Evolutionary conservation across 2,888 invertebrate species (phyloP).

Genomic region (Drosophila mulleri): DNA sequence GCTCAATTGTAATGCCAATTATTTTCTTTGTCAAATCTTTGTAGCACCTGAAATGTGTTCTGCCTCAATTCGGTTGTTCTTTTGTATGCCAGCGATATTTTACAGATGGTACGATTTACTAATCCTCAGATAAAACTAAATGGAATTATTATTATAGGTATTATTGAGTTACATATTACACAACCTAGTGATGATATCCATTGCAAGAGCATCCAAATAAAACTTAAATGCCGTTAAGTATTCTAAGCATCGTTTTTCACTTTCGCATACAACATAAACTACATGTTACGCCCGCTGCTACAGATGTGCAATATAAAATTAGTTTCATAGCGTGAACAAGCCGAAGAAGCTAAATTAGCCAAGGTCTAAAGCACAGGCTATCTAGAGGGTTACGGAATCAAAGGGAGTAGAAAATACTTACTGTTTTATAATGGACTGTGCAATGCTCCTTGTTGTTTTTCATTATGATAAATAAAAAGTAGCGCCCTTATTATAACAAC

Average conservation of each 20-base stretch:
- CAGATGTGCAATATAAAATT: constrained; percentile 60
- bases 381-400: background rate
- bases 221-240: constrained; percentile 11
- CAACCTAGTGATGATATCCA: too few species aligned
- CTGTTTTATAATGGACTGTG: constrained; percentile 61
- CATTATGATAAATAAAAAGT: constrained; percentile 61
- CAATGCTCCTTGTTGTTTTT: constrained; percentile 44
- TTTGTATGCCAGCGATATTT: background rate
- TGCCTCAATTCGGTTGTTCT: background rate
- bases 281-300: constrained; percentile 54
- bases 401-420: constrained; percentile 51
- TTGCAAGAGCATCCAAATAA: background rate
- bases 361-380: background rate
- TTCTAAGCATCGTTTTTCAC: constrained; percentile 17
- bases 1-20: background rate
- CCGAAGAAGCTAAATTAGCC: constrained; percentile 44
- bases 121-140: too few species aligned
- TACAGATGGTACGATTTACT: background rate
- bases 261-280: constrained; percentile 61
- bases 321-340: constrained; percentile 28
- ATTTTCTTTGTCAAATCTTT: too few species aligned
- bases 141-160: too few species aligned
- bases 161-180: too few species aligned
- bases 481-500: constrained; percentile 67
- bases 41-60: background rate